Base-by-base conservation (phyloP, 2,888 invertebrate genomes). In the Andricus curvator region DNA sequence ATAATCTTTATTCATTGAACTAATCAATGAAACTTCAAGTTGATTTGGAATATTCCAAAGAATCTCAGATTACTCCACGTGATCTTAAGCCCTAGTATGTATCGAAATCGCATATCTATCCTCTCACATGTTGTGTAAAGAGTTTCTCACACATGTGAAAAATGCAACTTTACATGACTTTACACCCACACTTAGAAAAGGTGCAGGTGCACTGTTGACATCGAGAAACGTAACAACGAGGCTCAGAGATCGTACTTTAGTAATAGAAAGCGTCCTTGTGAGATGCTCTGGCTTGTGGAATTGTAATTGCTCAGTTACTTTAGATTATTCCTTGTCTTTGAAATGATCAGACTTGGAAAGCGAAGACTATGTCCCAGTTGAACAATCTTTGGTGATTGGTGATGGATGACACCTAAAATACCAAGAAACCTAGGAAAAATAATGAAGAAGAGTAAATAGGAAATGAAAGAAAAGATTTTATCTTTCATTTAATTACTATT, bases 261-360 rank as follows among this genome's bases (percentile, higher is more conserved):
- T 82, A 85, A 85, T 84, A 84, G 85, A 84, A 84, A 84, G 84
- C 80, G 84, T 81, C 84, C 84, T 84, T 84, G 80, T 80, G 80
- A 81, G 25, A 41, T 25, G 22, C 17, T 66, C 66, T 66, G 17
- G 33, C 17, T 66, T 8, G 33, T 9, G n/a, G 66, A 66, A 33
- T 68, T 48, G 68, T 44, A 70, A 70, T 70, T 56, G n/a, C 56
- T 22, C 56, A 48, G 29, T 67, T 48, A 20, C 25, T 11, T 29
- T 51, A 33, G n/a, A 51, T 51, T 70, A 29, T 70, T 51, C 20
- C 8, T 3, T 48, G 25, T 70, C 20, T 70, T 51, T 70, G 17
- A 48, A 70, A 44, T 48, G 15, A 44, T 44, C 48, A 29, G 41
- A n/a, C 51, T 44, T 70, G 70, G 70, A 70, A 70, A 70, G 70